Percentiles rank a stretch among this genome's conserved stretches.
These are phyloP conservation scores for Stictocephala bisonia DNA, from an alignment of 2,888 invertebrate genomes.

Conservation along the genomic window DNA sequence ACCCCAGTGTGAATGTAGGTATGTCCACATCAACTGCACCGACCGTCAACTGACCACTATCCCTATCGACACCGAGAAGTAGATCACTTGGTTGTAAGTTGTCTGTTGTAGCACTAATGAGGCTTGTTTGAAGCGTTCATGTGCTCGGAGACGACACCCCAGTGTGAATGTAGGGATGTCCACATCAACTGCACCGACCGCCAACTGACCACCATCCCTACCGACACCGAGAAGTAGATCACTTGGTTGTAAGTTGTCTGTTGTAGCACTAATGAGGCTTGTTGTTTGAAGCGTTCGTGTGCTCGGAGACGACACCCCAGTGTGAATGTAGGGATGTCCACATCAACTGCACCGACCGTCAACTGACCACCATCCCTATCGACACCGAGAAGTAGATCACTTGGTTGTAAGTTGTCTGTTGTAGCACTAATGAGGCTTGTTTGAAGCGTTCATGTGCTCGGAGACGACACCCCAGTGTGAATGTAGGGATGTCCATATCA, in stretches of 20 bases:
- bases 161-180: slow-evolving; percentile 65
- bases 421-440: too few relatives aligned
- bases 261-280: too few relatives aligned
- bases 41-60: slow-evolving; percentile 60
- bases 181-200: slow-evolving; percentile 64
- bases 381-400: slow-evolving; percentile 62
- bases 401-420: slow-evolving; percentile 63
- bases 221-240: slow-evolving; percentile 62
- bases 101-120: too few relatives aligned
- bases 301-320: slow-evolving; percentile 62
- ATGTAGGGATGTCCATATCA: slow-evolving; percentile 65
- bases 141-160: slow-evolving; percentile 62
- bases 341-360: slow-evolving; percentile 64
- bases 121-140: slow-evolving; percentile 63
- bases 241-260: slow-evolving; percentile 63
- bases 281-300: slow-evolving; percentile 63
- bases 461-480: slow-evolving; percentile 61
- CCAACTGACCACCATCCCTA: slow-evolving; percentile 61
- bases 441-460: slow-evolving; percentile 64
- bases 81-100: slow-evolving; percentile 63
- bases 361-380: slow-evolving; percentile 60
- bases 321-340: slow-evolving; percentile 65
- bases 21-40: slow-evolving; percentile 65
- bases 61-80: slow-evolving; percentile 62
- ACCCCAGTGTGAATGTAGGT: slow-evolving; percentile 63